A percentile compares a stretch with the other conserved stretches of the same genome.
These are phyloP conservation scores for Venturia canescens DNA, from an alignment of 1,140 invertebrate genomes.

Conservation along the genomic window DNA sequence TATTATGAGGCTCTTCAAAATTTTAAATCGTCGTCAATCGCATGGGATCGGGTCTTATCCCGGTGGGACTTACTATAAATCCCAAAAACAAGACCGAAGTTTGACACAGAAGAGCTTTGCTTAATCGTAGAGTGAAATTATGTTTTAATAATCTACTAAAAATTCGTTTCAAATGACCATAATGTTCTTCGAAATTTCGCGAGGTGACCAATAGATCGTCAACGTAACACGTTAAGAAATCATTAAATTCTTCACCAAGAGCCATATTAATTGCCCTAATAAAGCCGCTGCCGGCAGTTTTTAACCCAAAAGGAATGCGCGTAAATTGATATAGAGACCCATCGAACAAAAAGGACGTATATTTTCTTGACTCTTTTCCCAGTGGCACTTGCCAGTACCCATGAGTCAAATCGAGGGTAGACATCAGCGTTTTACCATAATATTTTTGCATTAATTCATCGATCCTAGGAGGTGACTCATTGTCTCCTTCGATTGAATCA, in stretches of 20 bases:
- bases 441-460: no score
- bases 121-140: constrained; percentile 54
- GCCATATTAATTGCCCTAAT: constrained; percentile 57
- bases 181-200: constrained; percentile 50
- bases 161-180: constrained; percentile 55
- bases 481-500: constrained; percentile 57
- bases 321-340: constrained; percentile 58
- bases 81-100: constrained; percentile 55
- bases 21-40: constrained; percentile 62
- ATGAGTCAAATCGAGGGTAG: no score
- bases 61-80: constrained; percentile 53
- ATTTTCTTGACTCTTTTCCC: constrained; percentile 56
- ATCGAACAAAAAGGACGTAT: constrained; percentile 65
- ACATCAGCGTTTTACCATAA: no score
- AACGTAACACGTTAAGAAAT: constrained; percentile 52
- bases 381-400: no score
- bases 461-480: no score
- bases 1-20: constrained; percentile 62
- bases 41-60: constrained; percentile 62
- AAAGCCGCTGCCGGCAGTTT: no score
- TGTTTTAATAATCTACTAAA: constrained; percentile 50
- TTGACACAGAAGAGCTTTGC: constrained; percentile 52
- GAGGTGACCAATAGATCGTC: constrained; percentile 59
- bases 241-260: constrained; percentile 35
- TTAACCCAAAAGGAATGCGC: constrained; percentile 64